These are phyloP conservation scores for Aviceda subcristata DNA, from an alignment of 2,113 vertebrate genomes.

Conservation along the genomic window DNA sequence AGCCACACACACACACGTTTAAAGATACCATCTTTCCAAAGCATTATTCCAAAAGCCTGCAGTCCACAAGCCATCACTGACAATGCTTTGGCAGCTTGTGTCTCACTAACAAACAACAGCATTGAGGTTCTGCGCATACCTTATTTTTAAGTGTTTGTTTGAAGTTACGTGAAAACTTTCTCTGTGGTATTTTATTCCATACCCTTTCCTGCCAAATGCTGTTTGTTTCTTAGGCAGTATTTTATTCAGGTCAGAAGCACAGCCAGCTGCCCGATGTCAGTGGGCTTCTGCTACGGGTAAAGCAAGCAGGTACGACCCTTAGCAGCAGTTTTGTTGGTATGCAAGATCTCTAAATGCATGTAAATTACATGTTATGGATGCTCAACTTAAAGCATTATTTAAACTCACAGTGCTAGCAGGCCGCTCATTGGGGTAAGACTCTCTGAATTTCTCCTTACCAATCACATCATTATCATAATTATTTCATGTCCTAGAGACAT, in stretches of 20 bases:
- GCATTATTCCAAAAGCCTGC: background rate
- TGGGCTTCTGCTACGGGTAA: background rate
- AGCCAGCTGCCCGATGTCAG: accelerated
- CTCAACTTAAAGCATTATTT: background rate
- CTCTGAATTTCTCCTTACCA: slow-evolving; percentile 46
- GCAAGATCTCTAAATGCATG: background rate
- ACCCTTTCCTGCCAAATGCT: background rate
- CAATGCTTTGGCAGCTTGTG: background rate
- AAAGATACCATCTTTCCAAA: background rate
- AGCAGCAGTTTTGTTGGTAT: background rate
- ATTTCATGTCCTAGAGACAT: slow-evolving; percentile 57
- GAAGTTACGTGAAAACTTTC: background rate
- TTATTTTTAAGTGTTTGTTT: background rate
- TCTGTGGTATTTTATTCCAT: background rate
- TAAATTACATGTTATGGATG: background rate
- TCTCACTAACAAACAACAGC: background rate
- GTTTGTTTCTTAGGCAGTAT: background rate
- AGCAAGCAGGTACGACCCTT: background rate
- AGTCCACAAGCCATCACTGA: background rate
- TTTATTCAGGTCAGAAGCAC: background rate
- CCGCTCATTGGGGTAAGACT: slow-evolving; percentile 21
- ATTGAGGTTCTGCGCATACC: background rate
- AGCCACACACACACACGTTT: background rate
- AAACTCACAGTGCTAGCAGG: background rate
- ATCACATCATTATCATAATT: slow-evolving; percentile 47